Percentiles rank a stretch among this genome's conserved stretches.
phyloP scores from a whole-genome alignment of 2,797 vertebrate genomes.

The Sebastes kiyomatsui region DNA sequence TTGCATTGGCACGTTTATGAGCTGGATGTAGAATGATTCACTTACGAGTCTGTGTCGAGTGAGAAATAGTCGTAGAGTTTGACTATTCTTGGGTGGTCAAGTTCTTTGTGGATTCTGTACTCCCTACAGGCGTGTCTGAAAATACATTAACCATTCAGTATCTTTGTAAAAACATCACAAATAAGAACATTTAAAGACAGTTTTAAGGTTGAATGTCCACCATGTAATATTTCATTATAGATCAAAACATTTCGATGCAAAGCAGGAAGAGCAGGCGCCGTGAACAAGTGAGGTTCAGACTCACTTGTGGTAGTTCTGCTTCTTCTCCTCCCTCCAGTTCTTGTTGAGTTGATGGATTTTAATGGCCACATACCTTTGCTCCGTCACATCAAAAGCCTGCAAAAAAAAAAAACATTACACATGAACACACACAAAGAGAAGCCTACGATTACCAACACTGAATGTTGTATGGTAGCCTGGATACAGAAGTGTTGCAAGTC shows the following conservation, averaged over 20 bases:
- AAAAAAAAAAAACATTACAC: background rate
- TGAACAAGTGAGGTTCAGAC: slow-evolving; percentile 16
- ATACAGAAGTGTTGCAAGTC: background rate
- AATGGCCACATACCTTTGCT: slow-evolving; percentile 98
- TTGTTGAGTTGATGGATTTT: slow-evolving; percentile 99
- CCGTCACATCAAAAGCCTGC: slow-evolving; percentile 98
- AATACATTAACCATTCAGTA: slow-evolving; percentile 21
- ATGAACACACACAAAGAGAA: background rate
- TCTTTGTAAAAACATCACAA: background rate
- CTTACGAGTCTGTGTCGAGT: slow-evolving; percentile 96
- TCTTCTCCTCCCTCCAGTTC: slow-evolving; percentile 99
- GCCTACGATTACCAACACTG: background rate
- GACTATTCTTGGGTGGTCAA: slow-evolving; percentile 96
- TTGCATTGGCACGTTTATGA: background rate
- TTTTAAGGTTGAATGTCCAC: background rate
- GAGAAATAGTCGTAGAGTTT: slow-evolving; percentile 97
- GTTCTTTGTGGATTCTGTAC: slow-evolving; percentile 97
- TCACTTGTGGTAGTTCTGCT: slow-evolving; percentile 98
- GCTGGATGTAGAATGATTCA: slow-evolving; percentile 31
- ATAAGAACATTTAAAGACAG: background rate
- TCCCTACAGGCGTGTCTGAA: slow-evolving; percentile 94
- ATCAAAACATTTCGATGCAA: background rate
- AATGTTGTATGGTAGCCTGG: background rate
- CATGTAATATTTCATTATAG: background rate
- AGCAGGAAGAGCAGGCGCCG: background rate